These are phyloP conservation scores for Mycogona germanica DNA, from an alignment of 2,888 invertebrate species.

Conservation along the genomic window DNA sequence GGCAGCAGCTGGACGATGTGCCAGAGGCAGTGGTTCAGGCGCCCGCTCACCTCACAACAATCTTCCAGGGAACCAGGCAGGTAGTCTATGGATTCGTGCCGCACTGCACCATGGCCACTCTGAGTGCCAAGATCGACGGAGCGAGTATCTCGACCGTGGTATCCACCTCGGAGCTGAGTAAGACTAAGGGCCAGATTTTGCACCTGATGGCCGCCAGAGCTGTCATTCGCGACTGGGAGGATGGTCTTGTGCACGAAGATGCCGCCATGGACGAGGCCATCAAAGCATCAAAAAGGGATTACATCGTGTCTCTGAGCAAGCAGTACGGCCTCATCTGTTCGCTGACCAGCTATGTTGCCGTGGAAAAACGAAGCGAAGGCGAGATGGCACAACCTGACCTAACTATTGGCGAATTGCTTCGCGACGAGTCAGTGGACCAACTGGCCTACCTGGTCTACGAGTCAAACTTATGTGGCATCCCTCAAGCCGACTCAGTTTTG, in stretches of 20 bases:
- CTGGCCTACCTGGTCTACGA: slow-evolving; percentile 3
- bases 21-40: slow-evolving; percentile 13
- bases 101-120: slow-evolving; percentile 11
- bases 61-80: slow-evolving; percentile 18
- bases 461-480: too few relatives aligned
- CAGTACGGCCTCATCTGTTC: slow-evolving; percentile 3
- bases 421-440: not conserved
- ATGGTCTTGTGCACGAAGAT: slow-evolving; percentile 10
- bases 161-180: slow-evolving; percentile 14
- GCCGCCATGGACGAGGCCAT: slow-evolving; percentile 6
- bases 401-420: not conserved
- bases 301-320: slow-evolving; percentile 11
- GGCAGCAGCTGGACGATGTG: slow-evolving; percentile 19
- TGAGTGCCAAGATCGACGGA: slow-evolving; percentile 11
- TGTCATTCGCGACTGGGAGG: slow-evolving; percentile 15
- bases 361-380: slow-evolving; percentile 12
- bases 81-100: slow-evolving; percentile 19
- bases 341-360: slow-evolving; percentile 16
- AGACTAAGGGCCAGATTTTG: slow-evolving; percentile 14
- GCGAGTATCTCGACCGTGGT: slow-evolving; percentile 13
- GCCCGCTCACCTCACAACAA: slow-evolving; percentile 10
- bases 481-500: too few relatives aligned
- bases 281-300: slow-evolving; percentile 6
- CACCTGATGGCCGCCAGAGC: slow-evolving; percentile 15
- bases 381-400: not conserved